Evolutionary conservation across 2,797 vertebrate species (phyloP).

Genomic region (Varecia variegata): DNA sequence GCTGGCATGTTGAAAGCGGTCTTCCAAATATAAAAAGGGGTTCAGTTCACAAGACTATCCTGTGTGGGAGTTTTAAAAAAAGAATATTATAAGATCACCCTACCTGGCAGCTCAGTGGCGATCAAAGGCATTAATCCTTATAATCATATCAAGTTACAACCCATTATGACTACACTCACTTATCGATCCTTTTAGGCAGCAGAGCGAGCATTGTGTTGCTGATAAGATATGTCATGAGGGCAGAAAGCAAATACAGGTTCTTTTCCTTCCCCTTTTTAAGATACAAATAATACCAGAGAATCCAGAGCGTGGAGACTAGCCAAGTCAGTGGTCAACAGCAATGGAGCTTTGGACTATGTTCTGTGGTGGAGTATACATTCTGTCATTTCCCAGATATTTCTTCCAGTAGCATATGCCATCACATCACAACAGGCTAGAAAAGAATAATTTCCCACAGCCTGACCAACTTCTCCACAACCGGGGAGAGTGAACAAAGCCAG

Average conservation of each 20-base stretch:
- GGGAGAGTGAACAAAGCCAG: not conserved
- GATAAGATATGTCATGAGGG: not conserved
- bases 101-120: conserved; percentile 23
- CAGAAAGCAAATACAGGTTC: not conserved
- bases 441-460: not conserved
- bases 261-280: conserved; percentile 24
- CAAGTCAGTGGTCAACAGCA: not conserved
- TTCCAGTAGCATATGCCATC: conserved; percentile 9
- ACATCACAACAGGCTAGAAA: not conserved
- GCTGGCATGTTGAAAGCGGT: not conserved
- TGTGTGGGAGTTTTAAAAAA: conserved; percentile 43
- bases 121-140: conserved; percentile 60
- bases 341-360: not conserved
- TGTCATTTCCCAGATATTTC: conserved; percentile 24
- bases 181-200: conserved; percentile 38
- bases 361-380: not conserved
- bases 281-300: not conserved
- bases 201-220: not conserved
- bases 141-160: not conserved
- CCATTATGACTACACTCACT: conserved; percentile 39
- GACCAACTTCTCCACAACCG: not conserved
- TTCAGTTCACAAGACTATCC: conserved; percentile 51
- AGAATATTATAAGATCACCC: conserved; percentile 46
- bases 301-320: not conserved
- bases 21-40: conserved; percentile 11